phyloP scores from a whole-genome alignment of 2,888 invertebrate species.

The Gibbula magus region DNA sequence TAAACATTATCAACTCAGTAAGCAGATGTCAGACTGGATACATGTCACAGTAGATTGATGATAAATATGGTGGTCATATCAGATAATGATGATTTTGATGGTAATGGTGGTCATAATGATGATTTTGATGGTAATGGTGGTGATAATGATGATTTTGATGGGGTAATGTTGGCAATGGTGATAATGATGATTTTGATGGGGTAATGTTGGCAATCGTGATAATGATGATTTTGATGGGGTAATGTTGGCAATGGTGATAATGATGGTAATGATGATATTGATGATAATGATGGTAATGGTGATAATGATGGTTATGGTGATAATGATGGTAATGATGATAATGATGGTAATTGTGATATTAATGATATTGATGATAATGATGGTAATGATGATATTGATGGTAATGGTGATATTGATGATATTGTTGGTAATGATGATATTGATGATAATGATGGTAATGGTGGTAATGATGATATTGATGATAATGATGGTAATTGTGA shows the following conservation, averaged over 20 bases:
- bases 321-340: constrained; percentile 9
- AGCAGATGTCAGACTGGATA: too few relatives aligned
- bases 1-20: too few relatives aligned
- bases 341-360: neutral
- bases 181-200: constrained; percentile 18
- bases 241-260: constrained; percentile 1
- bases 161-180: neutral
- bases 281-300: too few relatives aligned
- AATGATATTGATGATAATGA: neutral
- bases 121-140: neutral
- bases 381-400: neutral
- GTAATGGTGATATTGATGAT: constrained; percentile 4
- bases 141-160: neutral
- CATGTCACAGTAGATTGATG: too few relatives aligned
- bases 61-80: neutral
- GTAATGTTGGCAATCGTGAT: neutral
- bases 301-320: neutral
- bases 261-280: constrained; percentile 22
- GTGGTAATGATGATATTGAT: constrained; percentile 13
- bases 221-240: constrained; percentile 9
- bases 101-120: neutral
- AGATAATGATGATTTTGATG: neutral
- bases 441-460: constrained; percentile 6
- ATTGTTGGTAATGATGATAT: neutral
- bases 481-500: constrained; percentile 6